Base-by-base conservation (phyloP, 2,888 invertebrate species). In the Nomada fabriciana region DNA sequence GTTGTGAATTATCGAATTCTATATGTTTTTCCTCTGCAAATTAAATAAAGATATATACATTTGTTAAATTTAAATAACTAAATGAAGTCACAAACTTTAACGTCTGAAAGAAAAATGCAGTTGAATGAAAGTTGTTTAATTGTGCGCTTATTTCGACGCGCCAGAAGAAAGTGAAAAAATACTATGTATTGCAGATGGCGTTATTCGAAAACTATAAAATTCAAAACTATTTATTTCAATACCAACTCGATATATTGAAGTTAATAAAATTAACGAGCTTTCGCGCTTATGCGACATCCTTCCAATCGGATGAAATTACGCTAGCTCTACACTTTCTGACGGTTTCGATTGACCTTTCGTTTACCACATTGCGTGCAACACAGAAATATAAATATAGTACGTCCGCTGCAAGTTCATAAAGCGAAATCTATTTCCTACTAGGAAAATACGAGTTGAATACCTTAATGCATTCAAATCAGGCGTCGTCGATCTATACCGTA, bases 241-340 rank as follows among this genome's bases (percentile, higher is more conserved):
- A 47, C 7, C 13, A 36, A 7, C 60, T 5, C 13, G 20, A 43
- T 23, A 29, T 75, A 75, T 68, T 63, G 64, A 67, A 71, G 70
- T 76, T 57, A 75, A 50, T 76, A 80, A 73, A 79, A 76, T 74
- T 75, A 80, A 85, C 74, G 71, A 76, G 64, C 75, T 68, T 76
- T 65, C 15, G 43, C 23, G 59, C n/a, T 20, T 50, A 43, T 53
- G 13, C 47, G 43, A 42, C 53, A 57, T 82, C 61, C 42, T 70
- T 73, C 61, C 42, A n/a, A 10, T 68, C 18, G 55, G 47, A 2
- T 42, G 23, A 5, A 52, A 42, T 70, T 76, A 63, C 36, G 10
- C 7, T 0, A 53, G 47, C 7, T 25, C 47, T 20, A 50, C 36
- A 47, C 20, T 47, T 59, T 60, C 53, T 50, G 7, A 20, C 13